Base-by-base conservation (phyloP, 2,888 invertebrate species). In the Eristalinus aeneus region DNA sequence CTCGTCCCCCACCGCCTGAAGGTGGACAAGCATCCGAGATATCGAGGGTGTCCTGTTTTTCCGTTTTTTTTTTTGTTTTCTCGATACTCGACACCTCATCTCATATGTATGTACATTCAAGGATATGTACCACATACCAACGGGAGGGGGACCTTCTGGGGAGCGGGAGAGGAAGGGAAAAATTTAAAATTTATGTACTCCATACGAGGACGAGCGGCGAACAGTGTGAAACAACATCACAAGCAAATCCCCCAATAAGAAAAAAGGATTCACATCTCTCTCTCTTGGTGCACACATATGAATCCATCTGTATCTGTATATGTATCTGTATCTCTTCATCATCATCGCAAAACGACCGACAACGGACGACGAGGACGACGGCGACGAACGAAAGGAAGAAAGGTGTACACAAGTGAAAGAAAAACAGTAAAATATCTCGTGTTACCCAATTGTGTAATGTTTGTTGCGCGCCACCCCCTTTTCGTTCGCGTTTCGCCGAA, bases 361-460 rank as follows among this genome's bases (percentile, higher is more conserved):
- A 8, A 3, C n/a, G 12, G 12, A 4, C 10, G 39, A n/a, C 36
- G 16, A 10, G 12, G 22, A 22, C 12, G 27, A 16, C 54, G 34
- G n/a, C 16, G 32, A 32, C 58, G 68, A 54, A 61, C 60, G 22
- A 67, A 22, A 56, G 64, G 58, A 74, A 75, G 58, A 64, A 63
- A 46, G 46, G 46, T 27, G 27, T 46, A 63, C 39, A 69, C 61
- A 65, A 68, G 64, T 39, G 73, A 80, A 73, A 77, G 77, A 78
- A 86, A 78, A 86, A 81, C 76, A 73, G 81, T 77, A 76, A 86
- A 82, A 77, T 74, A 82, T 82, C 82, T 82, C 82, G 77, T 86
- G 86, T 82, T 86, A 78, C 86, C 86, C 82, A 86, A 86, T 86
- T 86, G 86, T 86, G 86, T 86, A 82, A 86, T 86, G 77, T 86